A percentile compares a stretch with the other conserved stretches of the same genome.
These are phyloP conservation scores for Euura saliciscinereae DNA, from an alignment of 1,140 invertebrate genomes.

Conservation along the genomic window DNA sequence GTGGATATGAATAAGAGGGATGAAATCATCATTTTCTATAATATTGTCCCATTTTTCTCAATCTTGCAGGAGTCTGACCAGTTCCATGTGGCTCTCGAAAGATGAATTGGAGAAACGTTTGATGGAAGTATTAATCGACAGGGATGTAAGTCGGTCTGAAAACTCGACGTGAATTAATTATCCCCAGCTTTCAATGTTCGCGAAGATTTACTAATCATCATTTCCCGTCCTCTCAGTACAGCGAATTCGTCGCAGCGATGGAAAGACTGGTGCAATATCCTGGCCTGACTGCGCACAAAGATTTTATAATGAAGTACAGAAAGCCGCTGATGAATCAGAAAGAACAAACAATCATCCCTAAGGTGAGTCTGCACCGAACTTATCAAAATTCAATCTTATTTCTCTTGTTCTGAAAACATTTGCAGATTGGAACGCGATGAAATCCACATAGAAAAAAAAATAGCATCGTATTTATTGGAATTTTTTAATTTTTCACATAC, in stretches of 20 bases:
- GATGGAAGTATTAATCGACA: constrained; percentile 75
- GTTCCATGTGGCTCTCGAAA: constrained; percentile 73
- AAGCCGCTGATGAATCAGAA: constrained; percentile 63
- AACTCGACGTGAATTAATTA: neutral
- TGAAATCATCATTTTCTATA: constrained; percentile 5
- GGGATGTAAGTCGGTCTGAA: constrained; percentile 58
- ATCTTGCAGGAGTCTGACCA: constrained; percentile 59
- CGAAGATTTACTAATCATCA: neutral
- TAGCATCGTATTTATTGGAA: constrained; percentile 21
- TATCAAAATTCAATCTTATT: constrained; percentile 14
- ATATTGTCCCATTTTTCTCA: constrained; percentile 25
- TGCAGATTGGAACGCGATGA: too few relatives aligned
- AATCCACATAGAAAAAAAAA: too few relatives aligned
- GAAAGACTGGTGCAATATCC: constrained; percentile 75
- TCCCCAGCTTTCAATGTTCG: constrained; percentile 11
- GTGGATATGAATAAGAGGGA: constrained; percentile 8
- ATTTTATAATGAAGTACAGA: constrained; percentile 76
- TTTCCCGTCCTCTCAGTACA: constrained; percentile 62
- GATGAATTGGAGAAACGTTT: constrained; percentile 69
- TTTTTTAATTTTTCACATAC: too few relatives aligned
- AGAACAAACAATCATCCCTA: constrained; percentile 60
- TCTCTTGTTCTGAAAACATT: too few relatives aligned
- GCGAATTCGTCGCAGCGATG: constrained; percentile 75
- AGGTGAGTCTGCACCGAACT: constrained; percentile 37
- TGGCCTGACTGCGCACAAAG: constrained; percentile 68